Evolutionary conservation across 2,797 vertebrate species (phyloP).

Genomic region (Coendou prehensilis): DNA sequence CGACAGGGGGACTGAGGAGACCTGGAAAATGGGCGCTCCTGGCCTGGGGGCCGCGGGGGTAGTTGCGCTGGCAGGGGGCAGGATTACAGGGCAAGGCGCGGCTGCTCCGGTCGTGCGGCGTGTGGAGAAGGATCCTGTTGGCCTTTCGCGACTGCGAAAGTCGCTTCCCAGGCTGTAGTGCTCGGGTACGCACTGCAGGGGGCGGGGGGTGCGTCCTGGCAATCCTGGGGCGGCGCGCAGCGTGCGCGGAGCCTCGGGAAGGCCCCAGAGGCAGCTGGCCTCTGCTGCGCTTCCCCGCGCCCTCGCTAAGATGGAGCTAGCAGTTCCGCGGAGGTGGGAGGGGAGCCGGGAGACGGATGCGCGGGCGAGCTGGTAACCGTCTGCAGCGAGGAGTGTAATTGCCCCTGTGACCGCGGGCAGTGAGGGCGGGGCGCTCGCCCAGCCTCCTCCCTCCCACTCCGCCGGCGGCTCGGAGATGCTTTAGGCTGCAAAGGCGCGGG

Average conservation of each 20-base stretch:
- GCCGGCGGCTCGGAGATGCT: conserved; percentile 55
- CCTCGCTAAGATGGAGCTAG: conserved; percentile 74
- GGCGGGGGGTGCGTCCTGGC: not conserved
- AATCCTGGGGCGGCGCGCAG: not conserved
- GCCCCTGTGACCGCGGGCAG: conserved; percentile 83
- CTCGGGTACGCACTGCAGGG: not conserved
- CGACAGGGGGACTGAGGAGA: not conserved
- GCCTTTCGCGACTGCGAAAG: not conserved
- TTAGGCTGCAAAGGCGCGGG: conserved; percentile 42
- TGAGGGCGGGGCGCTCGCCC: conserved; percentile 77
- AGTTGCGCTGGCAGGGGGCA: not conserved
- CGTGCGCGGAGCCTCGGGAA: not conserved
- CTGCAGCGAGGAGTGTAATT: conserved; percentile 84
- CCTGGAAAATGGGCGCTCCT: not conserved
- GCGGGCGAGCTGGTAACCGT: conserved; percentile 83
- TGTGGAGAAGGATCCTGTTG: not conserved
- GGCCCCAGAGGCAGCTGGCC: conserved; percentile 50
- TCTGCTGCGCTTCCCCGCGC: conserved; percentile 1
- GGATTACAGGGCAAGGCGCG: not conserved
- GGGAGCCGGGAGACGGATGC: conserved; percentile 43
- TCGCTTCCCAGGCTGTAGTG: not conserved
- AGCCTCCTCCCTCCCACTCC: conserved; percentile 67
- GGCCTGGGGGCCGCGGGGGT: not conserved
- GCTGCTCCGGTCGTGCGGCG: not conserved
- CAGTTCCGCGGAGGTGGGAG: conserved; percentile 47